These are phyloP conservation scores for Ichneumoninae sp. DNA, from an alignment of 2,888 invertebrate species.

Conservation along the genomic window DNA sequence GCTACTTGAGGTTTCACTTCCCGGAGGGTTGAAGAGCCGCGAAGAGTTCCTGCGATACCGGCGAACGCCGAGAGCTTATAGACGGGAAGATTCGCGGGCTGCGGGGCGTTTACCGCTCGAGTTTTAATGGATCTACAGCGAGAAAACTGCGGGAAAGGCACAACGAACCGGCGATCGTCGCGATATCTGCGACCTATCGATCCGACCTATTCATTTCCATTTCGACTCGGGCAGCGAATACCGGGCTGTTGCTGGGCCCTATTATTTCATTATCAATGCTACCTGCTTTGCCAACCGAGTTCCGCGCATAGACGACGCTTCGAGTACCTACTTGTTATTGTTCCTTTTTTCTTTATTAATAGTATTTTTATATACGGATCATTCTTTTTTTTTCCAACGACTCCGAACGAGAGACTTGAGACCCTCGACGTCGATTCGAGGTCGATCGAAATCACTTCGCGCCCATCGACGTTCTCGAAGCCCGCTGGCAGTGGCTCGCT, in stretches of 20 bases:
- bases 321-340: neutral
- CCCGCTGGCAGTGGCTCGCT: constrained; percentile 30
- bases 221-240: constrained; percentile 32
- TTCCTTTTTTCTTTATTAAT: constrained; percentile 1
- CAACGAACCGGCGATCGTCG: constrained; percentile 31
- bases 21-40: constrained; percentile 17
- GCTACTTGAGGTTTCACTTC: constrained; percentile 30
- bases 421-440: constrained; percentile 18
- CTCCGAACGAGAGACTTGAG: neutral
- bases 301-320: neutral
- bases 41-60: constrained; percentile 9
- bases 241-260: constrained; percentile 19
- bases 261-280: constrained; percentile 38
- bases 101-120: neutral
- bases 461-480: constrained; percentile 2
- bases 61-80: constrained; percentile 6
- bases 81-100: neutral
- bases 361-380: neutral
- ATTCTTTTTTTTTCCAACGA: neutral
- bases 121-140: constrained; percentile 48
- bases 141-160: constrained; percentile 46
- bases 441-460: constrained; percentile 17
- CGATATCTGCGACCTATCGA: constrained; percentile 54
- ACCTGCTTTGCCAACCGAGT: neutral
- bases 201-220: constrained; percentile 29